Percentiles rank a stretch among this genome's conserved stretches.
phyloP scores from a whole-genome alignment of 2,888 invertebrate species.

The Caenorhabditis auriculariae region DNA sequence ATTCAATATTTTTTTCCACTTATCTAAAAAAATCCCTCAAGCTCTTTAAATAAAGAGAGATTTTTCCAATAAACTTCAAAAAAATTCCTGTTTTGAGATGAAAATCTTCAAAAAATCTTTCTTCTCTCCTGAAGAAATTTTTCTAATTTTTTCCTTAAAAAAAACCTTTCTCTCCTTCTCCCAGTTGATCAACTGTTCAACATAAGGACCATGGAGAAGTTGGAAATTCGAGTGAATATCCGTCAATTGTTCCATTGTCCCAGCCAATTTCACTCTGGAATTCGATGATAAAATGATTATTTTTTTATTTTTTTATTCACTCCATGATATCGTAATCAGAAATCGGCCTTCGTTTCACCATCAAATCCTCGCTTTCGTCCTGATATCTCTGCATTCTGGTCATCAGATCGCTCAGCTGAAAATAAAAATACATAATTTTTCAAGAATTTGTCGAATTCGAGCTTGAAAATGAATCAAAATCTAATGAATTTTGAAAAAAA shows the following conservation, averaged over 20 bases:
- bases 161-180: conserved; percentile 23
- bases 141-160: background rate
- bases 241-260: conserved; percentile 85
- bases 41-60: too few relatives aligned
- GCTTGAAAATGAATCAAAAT: too few relatives aligned
- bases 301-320: conserved; percentile 14
- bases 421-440: conserved; percentile 4
- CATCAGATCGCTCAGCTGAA: conserved; percentile 77
- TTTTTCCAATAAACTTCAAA: too few relatives aligned
- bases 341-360: conserved; percentile 20
- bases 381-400: conserved; percentile 91
- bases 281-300: background rate
- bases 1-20: too few relatives aligned
- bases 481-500: too few relatives aligned
- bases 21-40: too few relatives aligned
- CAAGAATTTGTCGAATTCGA: background rate
- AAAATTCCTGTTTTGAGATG: too few relatives aligned
- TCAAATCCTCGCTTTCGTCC: conserved; percentile 66
- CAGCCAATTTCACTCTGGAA: conserved; percentile 73
- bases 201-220: conserved; percentile 77
- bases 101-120: too few relatives aligned
- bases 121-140: background rate
- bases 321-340: conserved; percentile 35
- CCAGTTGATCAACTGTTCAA: conserved; percentile 64
- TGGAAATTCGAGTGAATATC: conserved; percentile 88